A percentile compares a stretch with the other conserved stretches of the same genome.
Evolutionary conservation across 2,113 vertebrate species (phyloP).

Genomic region (Phylloscopus trochilus): DNA sequence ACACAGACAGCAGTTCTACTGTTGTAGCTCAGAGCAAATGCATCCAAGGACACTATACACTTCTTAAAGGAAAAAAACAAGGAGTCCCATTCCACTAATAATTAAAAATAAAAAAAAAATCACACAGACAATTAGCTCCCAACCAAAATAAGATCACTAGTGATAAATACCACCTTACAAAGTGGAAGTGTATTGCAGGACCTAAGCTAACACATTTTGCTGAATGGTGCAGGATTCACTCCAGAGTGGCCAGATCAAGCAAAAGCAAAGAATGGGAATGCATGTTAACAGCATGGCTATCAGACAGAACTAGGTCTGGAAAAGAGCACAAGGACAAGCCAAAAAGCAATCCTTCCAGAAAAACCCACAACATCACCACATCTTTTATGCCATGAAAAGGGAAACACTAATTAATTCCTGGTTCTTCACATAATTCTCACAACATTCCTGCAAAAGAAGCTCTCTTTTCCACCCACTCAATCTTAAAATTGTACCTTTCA

Average conservation of each 20-base stretch:
- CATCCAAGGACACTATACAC: not conserved
- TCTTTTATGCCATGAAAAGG: not conserved
- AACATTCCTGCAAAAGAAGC: not conserved
- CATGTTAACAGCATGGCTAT: not conserved
- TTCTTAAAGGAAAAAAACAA: not conserved
- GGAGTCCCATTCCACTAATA: not conserved
- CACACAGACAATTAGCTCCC: not conserved
- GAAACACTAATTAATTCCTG: not conserved
- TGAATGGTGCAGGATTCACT: not conserved
- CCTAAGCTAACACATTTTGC: not conserved
- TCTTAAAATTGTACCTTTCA: not conserved
- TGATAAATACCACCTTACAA: not conserved
- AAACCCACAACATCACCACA: not conserved
- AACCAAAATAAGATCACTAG: not conserved
- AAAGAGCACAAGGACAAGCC: not conserved
- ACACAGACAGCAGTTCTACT: not conserved
- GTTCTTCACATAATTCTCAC: not conserved
- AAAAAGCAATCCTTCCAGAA: not conserved
- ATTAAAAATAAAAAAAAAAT: not conserved
- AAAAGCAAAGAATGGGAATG: not conserved
- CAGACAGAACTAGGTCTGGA: not conserved
- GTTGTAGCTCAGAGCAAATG: not conserved
- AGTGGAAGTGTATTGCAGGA: not conserved
- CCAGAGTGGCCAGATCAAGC: not conserved
- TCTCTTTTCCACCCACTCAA: not conserved